These are phyloP conservation scores for Heteromurus nitidus DNA, from an alignment of 2,888 invertebrate genomes.

Conservation along the genomic window DNA sequence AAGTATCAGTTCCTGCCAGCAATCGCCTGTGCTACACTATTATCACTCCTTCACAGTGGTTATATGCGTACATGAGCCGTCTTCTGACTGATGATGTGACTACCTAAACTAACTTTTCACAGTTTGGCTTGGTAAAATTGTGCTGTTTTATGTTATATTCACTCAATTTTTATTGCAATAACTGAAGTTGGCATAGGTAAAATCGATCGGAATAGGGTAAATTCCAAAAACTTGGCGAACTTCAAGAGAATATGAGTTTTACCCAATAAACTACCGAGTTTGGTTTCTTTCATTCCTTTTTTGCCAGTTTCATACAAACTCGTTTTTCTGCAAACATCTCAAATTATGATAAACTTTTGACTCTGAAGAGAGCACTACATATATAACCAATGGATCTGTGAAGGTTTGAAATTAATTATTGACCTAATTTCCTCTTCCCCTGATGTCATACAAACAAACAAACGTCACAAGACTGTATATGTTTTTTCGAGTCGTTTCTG, in stretches of 20 bases:
- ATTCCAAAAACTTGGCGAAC: no score
- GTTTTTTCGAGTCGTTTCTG: no score
- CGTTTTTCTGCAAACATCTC: conserved; percentile 37
- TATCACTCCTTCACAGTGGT: conserved; percentile 1
- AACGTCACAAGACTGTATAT: conserved; percentile 18
- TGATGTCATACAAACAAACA: background rate
- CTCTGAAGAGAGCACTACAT: conserved; percentile 11
- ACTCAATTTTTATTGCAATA: no score
- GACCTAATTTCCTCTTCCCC: conserved; percentile 46
- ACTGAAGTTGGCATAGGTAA: no score
- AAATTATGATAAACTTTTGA: conserved; percentile 50
- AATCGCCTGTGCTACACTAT: background rate
- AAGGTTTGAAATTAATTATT: conserved; percentile 48
- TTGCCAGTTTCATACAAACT: conserved; percentile 52
- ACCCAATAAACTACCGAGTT: background rate
- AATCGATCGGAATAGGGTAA: no score
- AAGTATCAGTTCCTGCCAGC: conserved; percentile 59
- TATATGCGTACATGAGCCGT: no score
- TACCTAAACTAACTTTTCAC: no score
- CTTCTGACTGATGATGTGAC: no score
- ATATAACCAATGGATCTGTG: conserved; percentile 9
- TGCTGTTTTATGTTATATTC: no score
- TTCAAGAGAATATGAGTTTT: conserved; percentile 12
- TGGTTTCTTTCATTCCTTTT: conserved; percentile 16
- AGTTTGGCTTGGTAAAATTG: no score